phyloP scores from a whole-genome alignment of 2,113 vertebrate species.

The Pitta sordida region DNA sequence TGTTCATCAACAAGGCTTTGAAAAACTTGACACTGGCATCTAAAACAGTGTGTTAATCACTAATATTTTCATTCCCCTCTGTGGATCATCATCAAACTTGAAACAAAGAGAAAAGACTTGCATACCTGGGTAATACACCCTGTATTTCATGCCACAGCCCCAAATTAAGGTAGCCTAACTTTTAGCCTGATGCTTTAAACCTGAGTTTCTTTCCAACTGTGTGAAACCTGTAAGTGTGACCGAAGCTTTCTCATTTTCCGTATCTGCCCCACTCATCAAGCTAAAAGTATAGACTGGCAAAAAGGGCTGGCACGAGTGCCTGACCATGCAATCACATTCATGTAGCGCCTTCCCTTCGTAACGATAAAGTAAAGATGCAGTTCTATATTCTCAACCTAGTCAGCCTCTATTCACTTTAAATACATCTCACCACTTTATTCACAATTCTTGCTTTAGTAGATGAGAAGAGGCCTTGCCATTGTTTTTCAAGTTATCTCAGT shows the following conservation, averaged over 20 bases:
- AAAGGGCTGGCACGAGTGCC: fast-evolving
- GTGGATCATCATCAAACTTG: background rate
- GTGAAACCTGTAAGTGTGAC: background rate
- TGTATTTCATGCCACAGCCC: background rate
- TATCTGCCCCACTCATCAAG: background rate
- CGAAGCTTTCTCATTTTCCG: background rate
- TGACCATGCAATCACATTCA: background rate
- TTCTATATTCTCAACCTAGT: background rate
- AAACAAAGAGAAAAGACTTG: background rate
- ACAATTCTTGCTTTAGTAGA: background rate
- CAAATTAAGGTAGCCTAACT: background rate
- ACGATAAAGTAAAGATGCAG: background rate
- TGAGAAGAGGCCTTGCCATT: background rate
- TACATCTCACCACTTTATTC: background rate
- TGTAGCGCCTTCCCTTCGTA: background rate
- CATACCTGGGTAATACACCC: background rate
- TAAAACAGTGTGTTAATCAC: background rate
- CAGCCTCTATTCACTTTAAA: background rate
- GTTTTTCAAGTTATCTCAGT: background rate
- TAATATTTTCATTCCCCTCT: background rate
- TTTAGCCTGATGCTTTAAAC: background rate
- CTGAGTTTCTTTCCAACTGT: background rate
- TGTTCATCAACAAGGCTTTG: background rate
- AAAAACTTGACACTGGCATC: background rate
- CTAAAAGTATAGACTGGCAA: background rate